Conservation (phyloP, 2,113 vertebrate genomes). For the Engystomops pustulosus region DNA sequence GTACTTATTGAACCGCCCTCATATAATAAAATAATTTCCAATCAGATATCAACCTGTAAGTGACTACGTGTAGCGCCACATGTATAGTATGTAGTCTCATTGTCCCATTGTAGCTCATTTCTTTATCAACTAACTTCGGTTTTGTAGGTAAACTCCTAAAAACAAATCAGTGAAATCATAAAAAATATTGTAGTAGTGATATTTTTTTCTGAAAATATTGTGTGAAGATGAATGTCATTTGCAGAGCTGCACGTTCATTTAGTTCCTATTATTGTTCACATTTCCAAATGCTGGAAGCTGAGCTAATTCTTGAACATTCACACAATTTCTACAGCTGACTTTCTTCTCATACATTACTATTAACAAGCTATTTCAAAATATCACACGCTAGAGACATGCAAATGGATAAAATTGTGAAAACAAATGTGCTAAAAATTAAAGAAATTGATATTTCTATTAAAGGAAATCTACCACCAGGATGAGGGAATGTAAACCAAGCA, state of each 20-base stretch:
- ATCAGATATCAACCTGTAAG: not conserved
- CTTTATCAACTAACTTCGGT: not conserved
- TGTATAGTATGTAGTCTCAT: not conserved
- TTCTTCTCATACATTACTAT: not conserved
- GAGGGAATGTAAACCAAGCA: too few relatives aligned
- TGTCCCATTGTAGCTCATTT: conserved; percentile 20
- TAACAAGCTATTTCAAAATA: too few relatives aligned
- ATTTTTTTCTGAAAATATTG: not conserved
- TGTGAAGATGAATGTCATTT: not conserved
- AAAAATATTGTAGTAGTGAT: not conserved
- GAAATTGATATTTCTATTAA: too few relatives aligned
- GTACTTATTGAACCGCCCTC: too few relatives aligned
- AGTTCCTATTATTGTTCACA: conserved; percentile 9
- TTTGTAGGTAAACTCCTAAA: conserved; percentile 1
- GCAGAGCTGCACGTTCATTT: not conserved
- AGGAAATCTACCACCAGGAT: too few relatives aligned
- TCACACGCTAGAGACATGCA: too few relatives aligned
- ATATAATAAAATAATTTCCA: not conserved
- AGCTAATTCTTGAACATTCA: not conserved
- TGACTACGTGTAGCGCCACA: conserved; percentile 27
- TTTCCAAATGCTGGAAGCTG: not conserved
- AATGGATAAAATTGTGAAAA: too few relatives aligned
- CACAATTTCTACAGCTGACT: not conserved
- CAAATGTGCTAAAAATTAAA: too few relatives aligned
- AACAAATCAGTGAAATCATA: not conserved